Evolutionary conservation across 1,140 invertebrate species (phyloP).

Genomic region (Papilio polytes): DNA sequence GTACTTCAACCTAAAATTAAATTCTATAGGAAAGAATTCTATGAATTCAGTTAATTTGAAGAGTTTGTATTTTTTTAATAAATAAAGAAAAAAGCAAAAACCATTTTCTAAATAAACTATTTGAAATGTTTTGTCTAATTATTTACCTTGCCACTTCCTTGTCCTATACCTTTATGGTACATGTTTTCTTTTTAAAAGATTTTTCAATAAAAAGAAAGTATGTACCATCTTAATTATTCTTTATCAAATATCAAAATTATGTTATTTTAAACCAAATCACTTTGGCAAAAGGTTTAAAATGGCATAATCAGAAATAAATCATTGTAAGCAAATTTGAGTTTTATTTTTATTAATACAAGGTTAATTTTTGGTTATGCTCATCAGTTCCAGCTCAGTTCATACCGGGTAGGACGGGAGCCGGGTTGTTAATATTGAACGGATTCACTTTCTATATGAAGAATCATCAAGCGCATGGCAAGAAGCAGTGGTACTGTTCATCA

Average conservation of each 20-base stretch:
- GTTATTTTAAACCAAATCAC: slow-evolving; percentile 16
- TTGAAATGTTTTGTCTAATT: slow-evolving; percentile 56
- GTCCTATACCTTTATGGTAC: slow-evolving; percentile 40
- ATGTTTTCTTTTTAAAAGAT: slow-evolving; percentile 31
- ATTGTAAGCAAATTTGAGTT: slow-evolving; percentile 50
- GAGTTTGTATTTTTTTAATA: slow-evolving; percentile 49
- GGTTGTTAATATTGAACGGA: slow-evolving; percentile 74
- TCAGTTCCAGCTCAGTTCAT: slow-evolving; percentile 79
- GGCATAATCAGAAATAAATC: slow-evolving; percentile 47
- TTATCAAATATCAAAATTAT: slow-evolving; percentile 12
- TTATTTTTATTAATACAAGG: slow-evolving; percentile 56
- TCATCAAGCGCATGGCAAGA: slow-evolving; percentile 77
- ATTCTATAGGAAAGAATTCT: slow-evolving; percentile 12
- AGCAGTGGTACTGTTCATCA: slow-evolving; percentile 79
- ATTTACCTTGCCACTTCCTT: slow-evolving; percentile 61
- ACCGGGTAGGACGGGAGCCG: slow-evolving; percentile 73
- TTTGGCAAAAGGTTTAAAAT: slow-evolving; percentile 22
- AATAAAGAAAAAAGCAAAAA: slow-evolving; percentile 49
- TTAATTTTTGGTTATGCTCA: slow-evolving; percentile 72
- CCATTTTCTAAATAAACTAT: slow-evolving; percentile 49
- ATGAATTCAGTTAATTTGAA: background rate
- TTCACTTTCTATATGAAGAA: slow-evolving; percentile 82
- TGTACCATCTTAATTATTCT: slow-evolving; percentile 4
- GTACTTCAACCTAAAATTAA: slow-evolving; percentile 4
- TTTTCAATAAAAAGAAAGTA: slow-evolving; percentile 37